Evolutionary conservation across 2,888 invertebrate genomes (phyloP), one percentile per base, ranked within the genome.

Genomic region (Sclerodermus sp.): DNA sequence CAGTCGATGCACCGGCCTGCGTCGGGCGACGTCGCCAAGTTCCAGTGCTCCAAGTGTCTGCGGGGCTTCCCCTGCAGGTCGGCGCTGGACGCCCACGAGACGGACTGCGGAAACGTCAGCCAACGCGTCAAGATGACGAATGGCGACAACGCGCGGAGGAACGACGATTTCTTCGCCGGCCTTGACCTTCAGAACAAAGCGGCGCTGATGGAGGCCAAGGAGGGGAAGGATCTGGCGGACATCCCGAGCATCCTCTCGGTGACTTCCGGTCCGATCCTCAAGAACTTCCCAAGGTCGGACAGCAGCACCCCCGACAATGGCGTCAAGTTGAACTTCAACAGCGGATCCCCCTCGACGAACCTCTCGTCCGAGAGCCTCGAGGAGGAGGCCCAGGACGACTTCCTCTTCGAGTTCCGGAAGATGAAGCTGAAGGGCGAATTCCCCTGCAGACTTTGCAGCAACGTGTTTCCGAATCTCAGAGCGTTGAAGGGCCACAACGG

Each of bases 401-500:
- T 91, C 66, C 90, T 91, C 1, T 87, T 90, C 0, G 91, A 91
- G 65, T 91, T 93, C 64, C 82, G 92, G n/a, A 86, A 89, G 62
- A 93, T 93, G 93, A 93, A 93, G 71, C 74, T 91, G 41, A 87
- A 91, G 32, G 93, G 93, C 0, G 92, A 93, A 71, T 94, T 93
- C 70, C 92, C 93, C 0, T 96, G 96, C 75, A 84, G 93, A 53
- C 81, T 94, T n/a, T 96, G 96, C 77, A 84, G 87, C 0, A 88
- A 90, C 0, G 87, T 92, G 23, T 95, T 94, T 73, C 92, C 93
- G 1, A 96, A 94, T 72, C 81, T 94, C 32, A 84, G 94, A 43
- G 93, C 94, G 1, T 80, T 96, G 17, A 96, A 96, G 77, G 93
- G 95, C 0, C 94, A 94, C 77, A 93, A 93, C 72, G 23, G 23